Percentiles rank a stretch among this genome's conserved stretches.
Conservation (phyloP, 2,888 invertebrate species). For the Lasioglossum pauxillum region DNA sequence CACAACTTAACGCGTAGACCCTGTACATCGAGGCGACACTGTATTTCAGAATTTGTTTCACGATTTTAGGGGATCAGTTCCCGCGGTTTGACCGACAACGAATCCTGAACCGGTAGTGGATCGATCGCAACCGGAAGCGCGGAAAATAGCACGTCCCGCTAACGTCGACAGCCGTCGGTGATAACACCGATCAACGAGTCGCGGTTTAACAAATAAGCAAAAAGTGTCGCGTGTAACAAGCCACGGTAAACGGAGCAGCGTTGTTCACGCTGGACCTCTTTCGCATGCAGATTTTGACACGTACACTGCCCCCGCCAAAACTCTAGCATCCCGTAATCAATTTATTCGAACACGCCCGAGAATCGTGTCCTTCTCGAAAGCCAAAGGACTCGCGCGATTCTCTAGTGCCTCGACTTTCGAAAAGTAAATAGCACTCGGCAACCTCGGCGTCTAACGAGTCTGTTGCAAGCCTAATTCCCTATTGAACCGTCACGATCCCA, state of each 20-base stretch:
- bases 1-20: too few relatives aligned
- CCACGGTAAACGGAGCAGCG: neutral
- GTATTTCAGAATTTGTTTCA: neutral
- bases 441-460: neutral
- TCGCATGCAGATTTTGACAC: neutral
- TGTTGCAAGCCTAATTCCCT: neutral
- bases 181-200: conserved; percentile 9
- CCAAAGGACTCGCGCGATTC: neutral
- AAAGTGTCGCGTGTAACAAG: conserved; percentile 27
- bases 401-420: neutral
- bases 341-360: neutral
- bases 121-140: neutral
- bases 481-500: neutral
- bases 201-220: conserved; percentile 37
- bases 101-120: neutral
- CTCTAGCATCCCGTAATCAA: neutral
- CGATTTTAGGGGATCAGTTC: neutral
- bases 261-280: neutral
- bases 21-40: too few relatives aligned
- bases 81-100: neutral
- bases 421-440: neutral
- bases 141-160: neutral
- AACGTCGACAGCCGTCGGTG: conserved; percentile 1
- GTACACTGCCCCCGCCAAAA: neutral
- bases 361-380: neutral